These are phyloP conservation scores for Phragmatobia fuliginosa DNA, from an alignment of 2,888 invertebrate genomes.

Conservation along the genomic window DNA sequence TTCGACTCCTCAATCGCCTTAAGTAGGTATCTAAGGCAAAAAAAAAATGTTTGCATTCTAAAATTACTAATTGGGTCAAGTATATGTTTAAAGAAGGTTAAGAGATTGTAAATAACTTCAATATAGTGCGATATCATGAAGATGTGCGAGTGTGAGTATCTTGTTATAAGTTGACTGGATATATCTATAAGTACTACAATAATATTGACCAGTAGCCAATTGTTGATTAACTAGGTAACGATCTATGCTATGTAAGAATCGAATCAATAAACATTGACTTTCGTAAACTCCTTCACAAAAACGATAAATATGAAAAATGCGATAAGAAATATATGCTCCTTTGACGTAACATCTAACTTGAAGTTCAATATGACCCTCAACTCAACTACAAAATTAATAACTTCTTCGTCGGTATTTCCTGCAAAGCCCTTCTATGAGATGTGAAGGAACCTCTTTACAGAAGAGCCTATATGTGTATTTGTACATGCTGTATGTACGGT, in stretches of 20 bases:
- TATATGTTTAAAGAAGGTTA: neutral
- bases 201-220: no score
- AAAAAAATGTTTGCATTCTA: neutral
- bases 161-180: no score
- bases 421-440: neutral
- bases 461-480: conserved; percentile 5
- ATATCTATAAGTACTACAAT: no score
- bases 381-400: neutral
- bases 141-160: no score
- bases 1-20: neutral
- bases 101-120: no score
- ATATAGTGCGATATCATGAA: no score
- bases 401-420: neutral
- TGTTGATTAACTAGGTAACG: neutral
- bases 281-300: neutral
- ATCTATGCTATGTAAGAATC: neutral
- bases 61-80: no score
- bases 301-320: no score
- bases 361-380: neutral
- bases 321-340: neutral
- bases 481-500: neutral
- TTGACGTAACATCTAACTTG: neutral
- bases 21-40: neutral
- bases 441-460: neutral
- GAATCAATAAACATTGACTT: neutral